Evolutionary conservation across 2,113 vertebrate species (phyloP), one percentile per base, ranked within the genome.

Genomic region (Phyllostomus discolor): DNA sequence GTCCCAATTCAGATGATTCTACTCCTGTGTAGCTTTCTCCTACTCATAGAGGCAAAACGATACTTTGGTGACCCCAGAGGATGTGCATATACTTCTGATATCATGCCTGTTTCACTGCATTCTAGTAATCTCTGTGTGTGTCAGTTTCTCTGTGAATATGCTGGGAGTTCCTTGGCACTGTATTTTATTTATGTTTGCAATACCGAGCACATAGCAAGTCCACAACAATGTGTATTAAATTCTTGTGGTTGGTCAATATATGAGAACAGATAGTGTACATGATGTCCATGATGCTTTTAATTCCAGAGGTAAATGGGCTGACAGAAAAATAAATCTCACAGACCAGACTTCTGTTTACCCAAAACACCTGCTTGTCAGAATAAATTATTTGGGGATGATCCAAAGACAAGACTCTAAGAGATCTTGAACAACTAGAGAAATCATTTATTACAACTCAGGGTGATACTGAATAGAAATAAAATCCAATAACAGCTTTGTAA

Each of bases 331-430:
- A 88, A 85, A 90, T 76, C 41, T 84, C 88, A 83, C 10, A 84
- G 66, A 78, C 31, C 46, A 76, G 52, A 94, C 72, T 96, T 95
- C 15, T 95, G 20, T 80, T 96, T 92, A 76, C 46, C 19, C 64
- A 95, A 95, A 91, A 26, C 57, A 90, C 28, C n/a, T 70, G 10
- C 72, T 66, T 95, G 20, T 84, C 88, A 75, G 62, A 75, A 70
- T 82, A 76, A 76, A 94, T 95, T 83, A 96, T 88, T 57, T 88
- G 52, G 28, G 64, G 35, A 66, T 69, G 33, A 87, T 83, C 59
- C 38, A 94, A 95, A 90, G 78, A 41, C 8, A 90, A 95, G 88
- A 73, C 17, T 90, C 72, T 69, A 92, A 85, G 73, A 88, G 50
- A 52, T 62, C 31, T 81, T 88, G 20, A 66, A 81, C 69, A 95